These are phyloP conservation scores for Dinocampus coccinellae DNA, from an alignment of 2,888 invertebrate genomes.

Conservation along the genomic window DNA sequence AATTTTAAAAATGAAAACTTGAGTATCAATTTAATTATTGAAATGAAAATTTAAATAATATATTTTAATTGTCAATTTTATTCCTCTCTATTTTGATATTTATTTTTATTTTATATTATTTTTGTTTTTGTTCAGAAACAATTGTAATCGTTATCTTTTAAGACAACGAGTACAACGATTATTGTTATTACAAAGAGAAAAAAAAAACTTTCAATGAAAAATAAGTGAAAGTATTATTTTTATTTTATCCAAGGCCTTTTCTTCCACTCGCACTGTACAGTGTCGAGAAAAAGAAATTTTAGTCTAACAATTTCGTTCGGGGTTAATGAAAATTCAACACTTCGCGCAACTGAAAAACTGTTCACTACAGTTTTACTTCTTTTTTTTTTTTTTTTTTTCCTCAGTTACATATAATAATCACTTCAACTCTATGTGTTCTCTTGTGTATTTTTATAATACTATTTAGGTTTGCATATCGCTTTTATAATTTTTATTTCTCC, in stretches of 20 bases:
- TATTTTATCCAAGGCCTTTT: background rate
- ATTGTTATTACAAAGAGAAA: slow-evolving; percentile 9
- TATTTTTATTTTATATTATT: background rate
- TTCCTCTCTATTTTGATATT: no score
- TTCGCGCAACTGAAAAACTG: background rate
- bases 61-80: background rate
- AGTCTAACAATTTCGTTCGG: slow-evolving; percentile 8
- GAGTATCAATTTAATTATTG: background rate
- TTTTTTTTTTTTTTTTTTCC: background rate
- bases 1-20: background rate
- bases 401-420: background rate
- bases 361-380: slow-evolving; percentile 6
- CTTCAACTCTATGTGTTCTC: background rate
- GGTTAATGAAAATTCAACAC: slow-evolving; percentile 19
- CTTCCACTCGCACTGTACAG: background rate
- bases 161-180: background rate
- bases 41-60: no score
- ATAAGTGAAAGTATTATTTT: slow-evolving; percentile 5
- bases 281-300: background rate
- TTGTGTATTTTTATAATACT: background rate
- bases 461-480: no score
- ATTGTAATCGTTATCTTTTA: background rate
- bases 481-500: slow-evolving; percentile 10
- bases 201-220: background rate
- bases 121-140: background rate